A percentile compares a stretch with the other conserved stretches of the same genome.
These are phyloP conservation scores for Cantharis nigra DNA, from an alignment of 2,888 invertebrate species.

Conservation along the genomic window DNA sequence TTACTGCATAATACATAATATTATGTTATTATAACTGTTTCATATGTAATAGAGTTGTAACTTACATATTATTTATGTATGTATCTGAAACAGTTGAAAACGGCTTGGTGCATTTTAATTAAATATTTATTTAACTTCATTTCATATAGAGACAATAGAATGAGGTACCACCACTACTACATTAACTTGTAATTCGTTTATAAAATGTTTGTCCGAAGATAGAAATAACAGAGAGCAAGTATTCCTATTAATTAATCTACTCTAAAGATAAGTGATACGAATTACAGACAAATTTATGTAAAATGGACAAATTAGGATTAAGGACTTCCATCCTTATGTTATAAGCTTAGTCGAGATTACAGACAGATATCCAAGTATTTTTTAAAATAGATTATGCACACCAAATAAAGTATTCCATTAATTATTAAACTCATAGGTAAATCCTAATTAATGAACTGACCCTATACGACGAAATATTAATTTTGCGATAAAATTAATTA, in stretches of 20 bases:
- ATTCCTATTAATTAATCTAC: neutral
- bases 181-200: neutral
- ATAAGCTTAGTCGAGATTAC: neutral
- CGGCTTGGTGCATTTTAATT: neutral
- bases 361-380: neutral
- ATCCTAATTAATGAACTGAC: neutral
- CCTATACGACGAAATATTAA: slow-evolving; percentile 19
- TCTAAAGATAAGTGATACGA: neutral
- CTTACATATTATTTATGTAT: neutral
- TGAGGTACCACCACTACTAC: neutral
- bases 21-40: no score
- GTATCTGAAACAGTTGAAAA: neutral
- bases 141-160: neutral
- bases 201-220: neutral
- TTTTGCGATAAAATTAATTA: slow-evolving; percentile 31
- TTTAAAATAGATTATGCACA: neutral
- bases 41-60: no score
- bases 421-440: neutral
- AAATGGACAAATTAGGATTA: neutral
- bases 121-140: neutral
- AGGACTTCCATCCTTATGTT: neutral
- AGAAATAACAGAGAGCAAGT: neutral
- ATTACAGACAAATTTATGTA: neutral
- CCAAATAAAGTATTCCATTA: neutral
- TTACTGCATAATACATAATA: no score